Base-by-base conservation (phyloP, 2,113 vertebrate species). In the Psophia crepitans region DNA sequence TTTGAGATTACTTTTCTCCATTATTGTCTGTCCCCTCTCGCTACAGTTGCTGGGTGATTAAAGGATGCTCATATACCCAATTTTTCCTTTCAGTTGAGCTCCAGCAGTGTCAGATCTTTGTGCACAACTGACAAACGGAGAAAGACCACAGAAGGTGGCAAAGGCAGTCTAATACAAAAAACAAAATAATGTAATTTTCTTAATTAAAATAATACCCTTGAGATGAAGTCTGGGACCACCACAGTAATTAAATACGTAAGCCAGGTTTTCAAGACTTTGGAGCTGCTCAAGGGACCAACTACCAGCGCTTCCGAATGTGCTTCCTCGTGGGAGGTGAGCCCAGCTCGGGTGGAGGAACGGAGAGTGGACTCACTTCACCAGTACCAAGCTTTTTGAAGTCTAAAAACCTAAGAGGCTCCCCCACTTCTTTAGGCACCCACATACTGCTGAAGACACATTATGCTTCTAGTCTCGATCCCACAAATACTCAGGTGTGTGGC, bases 221-320 rank as follows among this genome's bases (percentile, higher is more conserved):
- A 63, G 54, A 63, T 35, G 58, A 63, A 85, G 35, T 33, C 30
- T 6, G 2, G 65, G 37, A 15, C 3, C 28, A 41, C 9, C 0
- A 0, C 37, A 77, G 54, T 54, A 49, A 14, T 58, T n/a, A 77
- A 74, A 87, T 5, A 13, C 11, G 28, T 5, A 32, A 30, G 43
- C 15, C 49, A 82, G 7, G 8, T 80, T 73, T 83, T 13, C 49
- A 61, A 53, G 57, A 6, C 48, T 6, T 9, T 35, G 41, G 39
- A 84, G 43, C 20, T 19, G 39, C 27, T 51, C 51, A 27, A 56
- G 48, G 44, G 20, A 63, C 19, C 0, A 0, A 18, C 30, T 7
- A 48, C 26, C 46, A 28, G 80, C 1, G 0, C 33, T 51, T 54
- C 51, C 1, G 0, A 30, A 37, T 2, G 22, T 23, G 46, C 23